phyloP scores from a whole-genome alignment of 2,113 vertebrate genomes.

The Hippocampus barbouri region DNA sequence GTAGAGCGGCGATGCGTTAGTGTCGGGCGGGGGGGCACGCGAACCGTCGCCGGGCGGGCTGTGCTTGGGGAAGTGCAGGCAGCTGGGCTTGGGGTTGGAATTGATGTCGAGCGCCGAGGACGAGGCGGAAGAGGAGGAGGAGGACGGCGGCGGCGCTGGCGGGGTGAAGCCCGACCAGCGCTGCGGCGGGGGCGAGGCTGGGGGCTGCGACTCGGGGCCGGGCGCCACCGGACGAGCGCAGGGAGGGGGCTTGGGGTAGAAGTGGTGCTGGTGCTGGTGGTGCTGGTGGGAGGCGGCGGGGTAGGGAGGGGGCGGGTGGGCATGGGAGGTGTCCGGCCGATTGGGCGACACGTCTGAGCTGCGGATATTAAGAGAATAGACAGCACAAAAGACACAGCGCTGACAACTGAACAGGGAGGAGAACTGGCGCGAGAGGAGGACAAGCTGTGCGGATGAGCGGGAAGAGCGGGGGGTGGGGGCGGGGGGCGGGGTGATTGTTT shows the following conservation, averaged over 20 bases:
- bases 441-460: constrained; percentile 49
- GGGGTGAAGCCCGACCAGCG: constrained; percentile 75
- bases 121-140: constrained; percentile 73
- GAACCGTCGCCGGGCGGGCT: constrained; percentile 68
- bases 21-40: constrained; percentile 66
- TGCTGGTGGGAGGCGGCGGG: constrained; percentile 64
- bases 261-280: constrained; percentile 44
- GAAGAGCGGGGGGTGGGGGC: constrained; percentile 10
- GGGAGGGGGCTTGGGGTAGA: constrained; percentile 70
- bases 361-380: constrained; percentile 77
- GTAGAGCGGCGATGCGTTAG: constrained; percentile 76
- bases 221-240: constrained; percentile 74
- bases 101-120: constrained; percentile 79
- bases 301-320: constrained; percentile 70
- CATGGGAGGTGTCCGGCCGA: constrained; percentile 80
- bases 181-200: constrained; percentile 64
- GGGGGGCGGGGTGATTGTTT: constrained; percentile 13
- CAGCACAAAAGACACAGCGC: constrained; percentile 71
- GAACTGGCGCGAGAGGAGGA: constrained; percentile 55
- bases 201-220: constrained; percentile 74
- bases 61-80: constrained; percentile 79
- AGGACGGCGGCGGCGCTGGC: constrained; percentile 67
- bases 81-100: constrained; percentile 79
- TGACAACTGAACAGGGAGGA: constrained; percentile 70
- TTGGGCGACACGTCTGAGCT: constrained; percentile 80